Conservation (phyloP, 1,140 invertebrate genomes). For the Lucilia cuprina region DNA sequence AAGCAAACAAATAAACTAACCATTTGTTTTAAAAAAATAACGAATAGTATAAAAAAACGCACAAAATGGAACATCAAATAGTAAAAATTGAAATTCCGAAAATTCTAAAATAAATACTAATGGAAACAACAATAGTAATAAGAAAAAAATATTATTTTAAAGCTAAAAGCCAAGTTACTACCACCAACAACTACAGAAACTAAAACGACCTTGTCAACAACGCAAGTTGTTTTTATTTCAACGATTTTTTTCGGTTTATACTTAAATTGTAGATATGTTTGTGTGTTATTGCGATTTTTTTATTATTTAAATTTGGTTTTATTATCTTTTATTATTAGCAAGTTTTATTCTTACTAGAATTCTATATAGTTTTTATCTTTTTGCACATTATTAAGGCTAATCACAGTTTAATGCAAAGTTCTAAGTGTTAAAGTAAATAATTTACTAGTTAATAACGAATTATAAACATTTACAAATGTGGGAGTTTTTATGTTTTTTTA, state of each 20-base stretch:
- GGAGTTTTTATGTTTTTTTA: not conserved
- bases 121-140: not conserved
- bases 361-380: not conserved
- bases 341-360: not conserved
- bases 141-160: not conserved
- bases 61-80: no score
- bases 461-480: not conserved
- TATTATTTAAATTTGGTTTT: not conserved
- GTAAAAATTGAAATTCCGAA: no score
- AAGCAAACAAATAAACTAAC: no score
- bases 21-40: no score
- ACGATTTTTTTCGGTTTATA: not conserved
- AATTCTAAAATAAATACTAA: slow-evolving; percentile 4
- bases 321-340: not conserved
- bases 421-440: not conserved
- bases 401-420: not conserved
- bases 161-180: not conserved
- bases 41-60: no score
- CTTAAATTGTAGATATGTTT: not conserved
- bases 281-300: not conserved
- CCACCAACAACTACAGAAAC: not conserved
- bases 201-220: slow-evolving; percentile 13
- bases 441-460: not conserved
- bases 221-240: not conserved
- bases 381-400: not conserved